phyloP scores from a whole-genome alignment of 2,797 vertebrate genomes.

The Mus caroli region DNA sequence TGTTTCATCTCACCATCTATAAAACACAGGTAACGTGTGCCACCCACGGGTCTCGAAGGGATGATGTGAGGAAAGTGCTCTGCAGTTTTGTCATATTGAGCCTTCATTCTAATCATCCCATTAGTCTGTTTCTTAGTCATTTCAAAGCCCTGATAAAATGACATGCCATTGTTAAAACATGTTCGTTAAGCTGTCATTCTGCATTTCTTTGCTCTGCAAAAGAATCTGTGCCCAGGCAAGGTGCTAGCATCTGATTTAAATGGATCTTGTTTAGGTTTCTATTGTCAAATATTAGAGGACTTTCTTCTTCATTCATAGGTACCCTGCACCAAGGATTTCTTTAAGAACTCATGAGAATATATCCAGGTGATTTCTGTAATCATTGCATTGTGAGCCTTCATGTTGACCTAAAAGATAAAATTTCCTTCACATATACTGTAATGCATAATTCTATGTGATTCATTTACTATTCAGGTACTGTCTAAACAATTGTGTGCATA shows the following conservation, averaged over 20 bases:
- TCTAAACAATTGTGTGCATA: constrained; percentile 13
- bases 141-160: constrained; percentile 65
- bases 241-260: constrained; percentile 55
- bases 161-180: constrained; percentile 64
- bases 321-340: background rate
- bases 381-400: background rate
- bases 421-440: constrained; percentile 10
- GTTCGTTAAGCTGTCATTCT: constrained; percentile 50
- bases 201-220: constrained; percentile 18
- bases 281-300: background rate
- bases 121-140: constrained; percentile 80
- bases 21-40: constrained; percentile 78
- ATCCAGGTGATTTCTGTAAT: constrained; percentile 52
- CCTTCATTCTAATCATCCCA: constrained; percentile 76
- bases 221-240: constrained; percentile 40
- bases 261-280: constrained; percentile 54
- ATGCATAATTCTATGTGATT: constrained; percentile 35
- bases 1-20: constrained; percentile 76
- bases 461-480: constrained; percentile 18
- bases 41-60: constrained; percentile 76
- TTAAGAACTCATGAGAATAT: constrained; percentile 11
- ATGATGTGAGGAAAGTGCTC: constrained; percentile 68
- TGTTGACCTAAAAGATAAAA: constrained; percentile 40
- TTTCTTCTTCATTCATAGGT: constrained; percentile 53
- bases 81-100: constrained; percentile 80